Percentiles rank a stretch among this genome's conserved stretches.
These are phyloP conservation scores for Ariolimax columbianus DNA, from an alignment of 2,888 invertebrate genomes.

Conservation along the genomic window DNA sequence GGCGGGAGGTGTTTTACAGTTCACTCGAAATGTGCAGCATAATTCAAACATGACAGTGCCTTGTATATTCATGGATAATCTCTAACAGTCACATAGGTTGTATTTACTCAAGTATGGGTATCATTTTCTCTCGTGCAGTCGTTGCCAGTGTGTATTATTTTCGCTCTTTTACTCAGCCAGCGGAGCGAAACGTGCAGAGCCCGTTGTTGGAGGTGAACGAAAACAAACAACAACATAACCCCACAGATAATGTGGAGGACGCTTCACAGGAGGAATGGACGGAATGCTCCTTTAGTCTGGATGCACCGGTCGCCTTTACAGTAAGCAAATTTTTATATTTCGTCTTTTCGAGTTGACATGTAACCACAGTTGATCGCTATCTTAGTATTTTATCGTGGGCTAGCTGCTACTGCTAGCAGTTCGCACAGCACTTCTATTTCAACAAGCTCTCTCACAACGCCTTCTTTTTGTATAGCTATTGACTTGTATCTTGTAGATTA, in stretches of 20 bases:
- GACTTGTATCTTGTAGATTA: too few species aligned
- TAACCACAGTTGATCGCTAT: too few species aligned
- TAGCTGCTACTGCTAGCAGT: too few species aligned
- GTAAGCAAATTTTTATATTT: constrained; percentile 24
- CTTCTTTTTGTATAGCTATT: too few species aligned
- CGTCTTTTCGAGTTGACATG: too few species aligned
- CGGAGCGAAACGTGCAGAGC: constrained; percentile 20
- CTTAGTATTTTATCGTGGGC: too few species aligned
- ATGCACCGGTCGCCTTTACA: constrained; percentile 5
- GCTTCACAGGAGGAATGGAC: neutral
- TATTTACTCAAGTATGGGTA: constrained; percentile 55
- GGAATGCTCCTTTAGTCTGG: neutral
- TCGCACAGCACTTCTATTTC: too few species aligned
- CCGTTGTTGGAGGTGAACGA: constrained; percentile 8
- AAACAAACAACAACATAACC: constrained; percentile 43
- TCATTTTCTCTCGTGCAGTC: constrained; percentile 58
- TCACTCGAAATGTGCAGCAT: neutral
- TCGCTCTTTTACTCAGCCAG: constrained; percentile 23
- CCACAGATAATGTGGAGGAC: neutral
- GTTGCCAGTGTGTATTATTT: constrained; percentile 53
- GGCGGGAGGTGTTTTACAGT: neutral
- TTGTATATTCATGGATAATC: constrained; percentile 16
- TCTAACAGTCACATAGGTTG: neutral
- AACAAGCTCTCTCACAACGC: too few species aligned
- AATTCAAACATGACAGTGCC: neutral